Conservation (phyloP, 64 coral and sea anemone genomes). For the Stylophora pistillata region DNA sequence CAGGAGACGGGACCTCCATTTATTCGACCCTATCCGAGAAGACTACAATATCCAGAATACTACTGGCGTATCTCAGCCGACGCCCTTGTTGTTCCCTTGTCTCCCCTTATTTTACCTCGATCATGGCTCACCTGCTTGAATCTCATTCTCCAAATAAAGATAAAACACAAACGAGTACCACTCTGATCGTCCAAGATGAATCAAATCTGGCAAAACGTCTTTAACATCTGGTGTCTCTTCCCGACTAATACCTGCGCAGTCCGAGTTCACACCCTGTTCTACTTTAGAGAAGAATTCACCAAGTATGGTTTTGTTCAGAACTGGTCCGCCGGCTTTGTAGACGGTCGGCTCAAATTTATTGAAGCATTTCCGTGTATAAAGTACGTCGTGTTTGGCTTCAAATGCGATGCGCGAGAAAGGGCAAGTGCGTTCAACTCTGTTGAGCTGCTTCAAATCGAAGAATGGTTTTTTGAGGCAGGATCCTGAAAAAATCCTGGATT, state of each 20-base stretch:
- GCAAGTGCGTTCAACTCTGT: slow-evolving; percentile 23
- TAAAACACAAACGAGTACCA: slow-evolving; percentile 70
- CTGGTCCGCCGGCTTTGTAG: not conserved
- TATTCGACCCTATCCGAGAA: too few relatives aligned
- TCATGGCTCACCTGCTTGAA: slow-evolving; percentile 29
- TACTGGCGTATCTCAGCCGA: too few relatives aligned
- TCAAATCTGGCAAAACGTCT: slow-evolving; percentile 58
- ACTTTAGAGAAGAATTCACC: slow-evolving; percentile 43
- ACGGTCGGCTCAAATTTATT: slow-evolving; percentile 33
- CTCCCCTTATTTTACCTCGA: not conserved
- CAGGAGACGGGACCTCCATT: too few relatives aligned
- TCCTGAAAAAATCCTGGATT: not conserved
- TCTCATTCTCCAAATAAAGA: slow-evolving; percentile 62
- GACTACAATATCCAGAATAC: too few relatives aligned
- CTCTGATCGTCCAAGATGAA: slow-evolving; percentile 61
- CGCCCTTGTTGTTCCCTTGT: too few relatives aligned
- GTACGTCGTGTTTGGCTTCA: slow-evolving; percentile 19
- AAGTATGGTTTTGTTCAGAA: not conserved
- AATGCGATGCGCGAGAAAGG: slow-evolving; percentile 62
- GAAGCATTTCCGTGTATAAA: slow-evolving; percentile 42
- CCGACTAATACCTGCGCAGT: not conserved
- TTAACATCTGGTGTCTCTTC: not conserved
- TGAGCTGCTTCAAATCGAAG: not conserved
- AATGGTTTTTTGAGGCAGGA: slow-evolving; percentile 53
- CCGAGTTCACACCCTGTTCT: not conserved